These are phyloP conservation scores for Iselma pallidipennis DNA, from an alignment of 2,888 invertebrate genomes.

Conservation along the genomic window DNA sequence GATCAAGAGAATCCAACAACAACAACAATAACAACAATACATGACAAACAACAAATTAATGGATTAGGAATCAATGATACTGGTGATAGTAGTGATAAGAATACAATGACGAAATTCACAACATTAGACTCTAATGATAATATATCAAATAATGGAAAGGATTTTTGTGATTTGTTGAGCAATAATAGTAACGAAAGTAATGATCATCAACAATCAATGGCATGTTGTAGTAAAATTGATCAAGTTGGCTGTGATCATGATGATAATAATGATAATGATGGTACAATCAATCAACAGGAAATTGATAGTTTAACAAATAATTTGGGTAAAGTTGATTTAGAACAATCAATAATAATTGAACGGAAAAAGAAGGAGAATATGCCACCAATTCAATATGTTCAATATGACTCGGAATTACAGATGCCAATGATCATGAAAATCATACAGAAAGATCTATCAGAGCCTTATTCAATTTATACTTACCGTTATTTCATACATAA, in stretches of 20 bases:
- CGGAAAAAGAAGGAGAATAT: constrained; percentile 14
- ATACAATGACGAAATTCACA: constrained; percentile 33
- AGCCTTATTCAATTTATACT: constrained; percentile 99
- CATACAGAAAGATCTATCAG: constrained; percentile 98
- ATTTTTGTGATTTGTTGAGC: constrained; percentile 34
- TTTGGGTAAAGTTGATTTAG: constrained; percentile 13
- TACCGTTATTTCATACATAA: constrained; percentile 99
- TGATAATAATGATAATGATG: too few relatives aligned
- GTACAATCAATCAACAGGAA: constrained; percentile 13
- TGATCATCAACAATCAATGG: constrained; percentile 4
- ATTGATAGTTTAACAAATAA: constrained; percentile 23
- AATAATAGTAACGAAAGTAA: constrained; percentile 19
- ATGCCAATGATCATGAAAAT: constrained; percentile 99
- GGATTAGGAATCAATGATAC: constrained; percentile 28
- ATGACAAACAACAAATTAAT: constrained; percentile 34
- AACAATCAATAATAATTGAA: not conserved
- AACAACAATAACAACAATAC: constrained; percentile 22
- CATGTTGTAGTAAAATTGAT: constrained; percentile 24
- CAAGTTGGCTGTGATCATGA: constrained; percentile 22
- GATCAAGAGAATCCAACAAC: not conserved
- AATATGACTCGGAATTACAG: constrained; percentile 93
- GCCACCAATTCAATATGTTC: constrained; percentile 62
- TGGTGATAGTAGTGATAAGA: constrained; percentile 33
- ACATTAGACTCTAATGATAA: constrained; percentile 41
- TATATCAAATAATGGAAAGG: constrained; percentile 29